These are phyloP conservation scores for Thera britannica DNA, from an alignment of 2,888 invertebrate species.

Conservation along the genomic window DNA sequence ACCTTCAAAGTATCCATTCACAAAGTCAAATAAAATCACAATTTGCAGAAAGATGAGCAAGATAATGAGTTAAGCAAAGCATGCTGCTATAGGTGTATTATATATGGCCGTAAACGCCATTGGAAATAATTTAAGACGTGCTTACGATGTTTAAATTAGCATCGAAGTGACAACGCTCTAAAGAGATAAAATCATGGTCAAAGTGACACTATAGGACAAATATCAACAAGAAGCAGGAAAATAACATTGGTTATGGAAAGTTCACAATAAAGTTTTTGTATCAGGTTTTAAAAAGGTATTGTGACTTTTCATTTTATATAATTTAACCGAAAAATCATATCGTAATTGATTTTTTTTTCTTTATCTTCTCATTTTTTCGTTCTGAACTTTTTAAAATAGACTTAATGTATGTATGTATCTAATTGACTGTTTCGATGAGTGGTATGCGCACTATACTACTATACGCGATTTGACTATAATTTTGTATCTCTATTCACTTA, in stretches of 20 bases:
- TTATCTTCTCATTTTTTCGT: too few species aligned
- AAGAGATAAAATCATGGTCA: conserved; percentile 8
- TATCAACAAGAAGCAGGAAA: not conserved
- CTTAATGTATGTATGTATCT: too few species aligned
- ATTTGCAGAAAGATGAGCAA: not conserved
- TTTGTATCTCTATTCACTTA: too few species aligned
- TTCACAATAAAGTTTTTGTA: not conserved
- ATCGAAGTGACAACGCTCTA: conserved; percentile 15
- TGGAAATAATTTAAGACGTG: conserved; percentile 23
- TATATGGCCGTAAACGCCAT: conserved; percentile 36
- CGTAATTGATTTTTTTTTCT: too few species aligned
- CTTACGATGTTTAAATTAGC: conserved; percentile 25
- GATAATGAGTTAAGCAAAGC: not conserved
- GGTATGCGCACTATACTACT: too few species aligned
- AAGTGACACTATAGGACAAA: not conserved
- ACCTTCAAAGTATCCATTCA: not conserved
- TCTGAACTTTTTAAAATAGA: too few species aligned
- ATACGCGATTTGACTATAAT: too few species aligned
- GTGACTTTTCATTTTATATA: too few species aligned
- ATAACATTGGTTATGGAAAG: not conserved
- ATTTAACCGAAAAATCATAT: too few species aligned
- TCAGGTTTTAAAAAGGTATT: too few species aligned
- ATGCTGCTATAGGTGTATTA: not conserved
- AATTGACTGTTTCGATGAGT: too few species aligned
- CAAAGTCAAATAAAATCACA: not conserved